A percentile compares a stretch with the other conserved stretches of the same genome.
These are phyloP conservation scores for Perognathus longimembris DNA, from an alignment of 2,113 vertebrate genomes.

Conservation along the genomic window DNA sequence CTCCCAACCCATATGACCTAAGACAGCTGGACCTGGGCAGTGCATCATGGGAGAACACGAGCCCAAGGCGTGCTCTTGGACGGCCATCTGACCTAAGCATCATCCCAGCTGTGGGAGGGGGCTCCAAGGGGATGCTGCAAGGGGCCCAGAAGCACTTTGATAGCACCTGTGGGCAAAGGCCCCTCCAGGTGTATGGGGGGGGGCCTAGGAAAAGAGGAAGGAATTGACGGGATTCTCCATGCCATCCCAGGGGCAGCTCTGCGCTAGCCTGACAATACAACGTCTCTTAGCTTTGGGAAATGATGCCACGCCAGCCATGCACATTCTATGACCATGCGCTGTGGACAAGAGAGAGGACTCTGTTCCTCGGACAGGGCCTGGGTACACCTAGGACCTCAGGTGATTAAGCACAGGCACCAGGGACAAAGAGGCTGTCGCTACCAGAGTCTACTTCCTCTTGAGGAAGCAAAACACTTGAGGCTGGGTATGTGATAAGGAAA, in stretches of 20 bases:
- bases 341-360: neutral
- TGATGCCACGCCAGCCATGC: neutral
- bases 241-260: neutral
- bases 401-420: neutral
- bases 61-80: too few relatives aligned
- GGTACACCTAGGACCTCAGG: too few relatives aligned
- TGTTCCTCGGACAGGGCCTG: neutral
- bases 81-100: too few relatives aligned
- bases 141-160: neutral
- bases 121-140: neutral
- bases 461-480: neutral
- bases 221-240: neutral
- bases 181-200: neutral
- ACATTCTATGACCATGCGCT: accelerated
- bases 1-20: neutral
- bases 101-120: neutral
- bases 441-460: neutral
- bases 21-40: neutral
- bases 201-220: neutral
- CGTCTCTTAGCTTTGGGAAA: neutral
- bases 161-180: neutral
- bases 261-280: too few relatives aligned
- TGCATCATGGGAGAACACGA: neutral
- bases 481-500: neutral
- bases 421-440: neutral